Base-by-base conservation (phyloP, 2,888 invertebrate species). In the Limnephilus lunatus region DNA sequence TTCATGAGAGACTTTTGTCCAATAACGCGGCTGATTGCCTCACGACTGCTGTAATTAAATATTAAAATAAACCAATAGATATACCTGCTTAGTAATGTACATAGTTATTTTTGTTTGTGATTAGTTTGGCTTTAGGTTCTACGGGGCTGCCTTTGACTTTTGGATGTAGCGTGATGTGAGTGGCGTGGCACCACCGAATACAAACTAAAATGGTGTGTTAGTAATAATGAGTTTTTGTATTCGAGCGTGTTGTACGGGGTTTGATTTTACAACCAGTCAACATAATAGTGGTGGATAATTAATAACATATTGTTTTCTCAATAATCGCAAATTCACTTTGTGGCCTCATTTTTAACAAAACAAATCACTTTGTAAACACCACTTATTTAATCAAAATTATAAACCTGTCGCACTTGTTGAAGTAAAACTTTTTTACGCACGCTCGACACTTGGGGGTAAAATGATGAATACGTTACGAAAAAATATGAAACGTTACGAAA, bases 161-260 rank as follows among this genome's bases (percentile, higher is more conserved):
- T 32, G 87, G 87, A 87, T 15, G 48, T 25, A 19, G 81, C 81
- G 30, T 32, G 83, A 35, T 32, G 90, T 39, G 44, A 91, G 82
- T 53, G 86, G 90, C 81, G 32, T 44, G n/a, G 32, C 68, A 68
- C 68, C 25, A 68, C 68, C 25, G 68, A 9, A 68, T 68, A 68
- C 68, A 68, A 68, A 68, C 25, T 25, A n/a, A 68, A 68, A 68
- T 68, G 2, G 68, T n/a, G 68, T 25, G 19, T 68, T 68, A 68
- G 2, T 25, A 68, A 68, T 68, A 68, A 68, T 68, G 25, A 68
- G 53, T 68, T 68, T 68, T 68, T 68, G 53, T 5, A 53, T 53
- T 53, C 53, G 4, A 53, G 53, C 53, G 53, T 68, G 68, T 68
- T 68, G 25, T 68, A 25, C 4, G 68, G 68, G n/a, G 9, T 9